Evolutionary conservation across 2,113 vertebrate species (phyloP).

Genomic region (Amphiprion percula): DNA sequence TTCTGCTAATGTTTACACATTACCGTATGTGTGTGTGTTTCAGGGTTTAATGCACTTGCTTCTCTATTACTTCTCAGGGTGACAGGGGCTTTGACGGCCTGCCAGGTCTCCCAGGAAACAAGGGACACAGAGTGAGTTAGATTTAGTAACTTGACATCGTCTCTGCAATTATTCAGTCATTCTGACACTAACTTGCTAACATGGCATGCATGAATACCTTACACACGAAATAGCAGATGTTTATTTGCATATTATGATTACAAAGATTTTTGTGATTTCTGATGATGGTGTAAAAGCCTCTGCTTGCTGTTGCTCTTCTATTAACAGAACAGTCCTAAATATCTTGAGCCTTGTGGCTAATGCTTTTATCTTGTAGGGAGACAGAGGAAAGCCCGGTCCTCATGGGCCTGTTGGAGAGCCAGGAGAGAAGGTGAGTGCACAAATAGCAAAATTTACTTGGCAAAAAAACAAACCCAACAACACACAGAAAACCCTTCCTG

Average conservation of each 20-base stretch:
- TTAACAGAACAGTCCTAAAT: conserved; percentile 37
- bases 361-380: conserved; percentile 85
- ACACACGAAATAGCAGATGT: conserved; percentile 50
- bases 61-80: conserved; percentile 84
- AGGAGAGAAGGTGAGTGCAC: conserved; percentile 86
- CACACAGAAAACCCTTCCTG: conserved; percentile 22
- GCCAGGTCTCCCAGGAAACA: conserved; percentile 91
- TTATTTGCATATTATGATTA: conserved; percentile 63
- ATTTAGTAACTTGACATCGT: conserved; percentile 45
- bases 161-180: conserved; percentile 29
- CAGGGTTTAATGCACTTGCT: conserved; percentile 61
- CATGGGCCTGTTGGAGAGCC: conserved; percentile 86
- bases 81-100: conserved; percentile 94
- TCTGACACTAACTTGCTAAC: conserved; percentile 11
- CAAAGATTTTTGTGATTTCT: conserved; percentile 51
- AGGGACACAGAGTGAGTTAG: conserved; percentile 86
- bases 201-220: conserved; percentile 21
- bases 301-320: conserved; percentile 28
- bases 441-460: conserved; percentile 12
- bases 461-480: background rate
- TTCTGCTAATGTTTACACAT: conserved; percentile 74
- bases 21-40: conserved; percentile 56
- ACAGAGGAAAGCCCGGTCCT: conserved; percentile 87
- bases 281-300: conserved; percentile 43
- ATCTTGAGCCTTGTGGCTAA: conserved; percentile 44